Evolutionary conservation across 1,140 invertebrate genomes (phyloP).

Genomic region (Oryctes rhinoceros): DNA sequence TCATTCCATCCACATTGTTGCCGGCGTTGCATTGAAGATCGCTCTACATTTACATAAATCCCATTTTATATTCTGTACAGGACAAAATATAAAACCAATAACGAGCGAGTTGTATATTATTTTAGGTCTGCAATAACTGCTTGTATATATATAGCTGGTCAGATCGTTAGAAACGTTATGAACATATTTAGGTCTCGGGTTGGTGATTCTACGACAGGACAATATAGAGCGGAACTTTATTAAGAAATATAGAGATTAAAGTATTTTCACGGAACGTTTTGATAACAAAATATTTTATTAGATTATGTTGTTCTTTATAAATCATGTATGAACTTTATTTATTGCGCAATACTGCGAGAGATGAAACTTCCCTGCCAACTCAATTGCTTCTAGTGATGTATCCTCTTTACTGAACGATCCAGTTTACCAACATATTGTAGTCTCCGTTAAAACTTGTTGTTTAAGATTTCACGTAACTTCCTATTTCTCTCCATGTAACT

Average conservation of each 20-base stretch:
- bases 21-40: no score
- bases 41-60: slow-evolving; percentile 11
- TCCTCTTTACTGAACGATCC: no score
- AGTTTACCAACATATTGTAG: no score
- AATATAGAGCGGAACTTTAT: slow-evolving; percentile 34
- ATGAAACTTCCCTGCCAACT: background rate
- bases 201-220: slow-evolving; percentile 6
- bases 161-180: slow-evolving; percentile 28
- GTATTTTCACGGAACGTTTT: slow-evolving; percentile 18
- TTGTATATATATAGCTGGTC: slow-evolving; percentile 16
- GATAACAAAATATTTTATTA: slow-evolving; percentile 20
- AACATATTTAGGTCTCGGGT: slow-evolving; percentile 23
- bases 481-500: no score
- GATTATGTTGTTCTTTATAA: background rate
- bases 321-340: slow-evolving; percentile 2
- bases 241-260: slow-evolving; percentile 38
- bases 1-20: no score
- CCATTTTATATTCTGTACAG: slow-evolving; percentile 16
- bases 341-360: background rate
- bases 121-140: slow-evolving; percentile 31
- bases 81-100: slow-evolving; percentile 24
- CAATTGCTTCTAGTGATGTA: no score
- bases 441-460: no score
- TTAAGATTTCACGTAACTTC: no score
- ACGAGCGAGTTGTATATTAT: slow-evolving; percentile 21